Evolutionary conservation across 2,113 vertebrate species (phyloP), one percentile per base, ranked within the genome.

Genomic region (Misgurnus mizolepis): DNA sequence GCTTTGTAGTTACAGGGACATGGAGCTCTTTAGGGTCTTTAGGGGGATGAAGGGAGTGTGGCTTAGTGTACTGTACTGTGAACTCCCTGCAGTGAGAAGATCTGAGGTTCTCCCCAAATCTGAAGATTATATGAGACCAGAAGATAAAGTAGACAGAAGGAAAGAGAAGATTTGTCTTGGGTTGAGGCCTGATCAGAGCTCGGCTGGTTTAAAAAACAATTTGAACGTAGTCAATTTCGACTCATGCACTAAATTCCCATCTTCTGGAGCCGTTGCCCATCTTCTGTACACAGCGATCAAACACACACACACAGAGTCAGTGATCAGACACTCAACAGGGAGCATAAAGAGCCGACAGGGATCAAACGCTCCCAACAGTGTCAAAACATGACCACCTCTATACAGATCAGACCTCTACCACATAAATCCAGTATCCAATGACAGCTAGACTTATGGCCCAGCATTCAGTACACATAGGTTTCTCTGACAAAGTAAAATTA

Each of bases 321-420:
- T 5, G 74, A 77, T 77, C 75, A 77, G 22, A 69, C 53, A 76
- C 80, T 50, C 80, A 73, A 43, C 47, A 79, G 83, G 80, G 18
- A n/a, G 12, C 71, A 53, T 53, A 78, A 79, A 58, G 41, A 47
- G 69, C 70, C 65, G 27, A 43, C 22, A 70, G 76, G 67, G 61
- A 85, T 85, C 83, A 85, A 72, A 67, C 67, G 50, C 53, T 45
- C 73, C 66, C 71, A 80, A 64, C 50, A 22, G 76, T 22, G 14
- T 66, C 39, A 40, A 84, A 80, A 82, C 55, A 58, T 47, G 60
- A 22, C 74, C 60, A 56, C 40, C 45, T 76, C 27, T 67, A 74
- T 43, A 58, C 49, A 79, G 41, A 83, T 77, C 74, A 70, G 61
- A 76, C 56, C 22, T 15, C 40, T 14, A 65, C 69, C 65, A 72